A percentile compares a stretch with the other conserved stretches of the same genome.
Conservation (phyloP, 2,888 invertebrate genomes). For the Acanthosoma haemorrhoidale region DNA sequence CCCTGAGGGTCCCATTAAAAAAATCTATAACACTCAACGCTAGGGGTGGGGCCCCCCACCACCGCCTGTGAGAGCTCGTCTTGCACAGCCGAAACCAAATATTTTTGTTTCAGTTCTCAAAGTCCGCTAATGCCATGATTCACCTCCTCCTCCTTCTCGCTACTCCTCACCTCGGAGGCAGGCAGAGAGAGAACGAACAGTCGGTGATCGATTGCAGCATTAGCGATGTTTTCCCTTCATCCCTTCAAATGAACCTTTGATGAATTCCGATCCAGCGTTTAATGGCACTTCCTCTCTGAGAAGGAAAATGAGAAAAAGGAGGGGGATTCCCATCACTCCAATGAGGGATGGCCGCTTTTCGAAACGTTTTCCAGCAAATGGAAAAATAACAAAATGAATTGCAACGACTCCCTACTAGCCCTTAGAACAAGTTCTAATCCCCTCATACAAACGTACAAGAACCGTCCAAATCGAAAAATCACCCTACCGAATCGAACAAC, state of each 20-base stretch:
- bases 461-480: too few relatives aligned
- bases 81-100: slow-evolving; percentile 14
- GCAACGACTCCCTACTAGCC: too few relatives aligned
- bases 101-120: slow-evolving; percentile 19
- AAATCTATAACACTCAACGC: slow-evolving; percentile 27
- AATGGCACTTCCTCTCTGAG: background rate
- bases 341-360: background rate
- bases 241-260: slow-evolving; percentile 2
- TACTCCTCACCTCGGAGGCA: background rate
- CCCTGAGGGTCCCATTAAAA: slow-evolving; percentile 16
- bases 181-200: too few relatives aligned
- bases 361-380: background rate
- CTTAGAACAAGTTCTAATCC: background rate
- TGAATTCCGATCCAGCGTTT: background rate
- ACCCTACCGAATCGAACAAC: background rate
- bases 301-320: background rate
- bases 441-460: background rate
- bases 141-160: too few relatives aligned
- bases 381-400: slow-evolving; percentile 11
- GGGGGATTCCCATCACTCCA: background rate
- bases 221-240: slow-evolving; percentile 2
- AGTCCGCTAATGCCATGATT: slow-evolving; percentile 23
- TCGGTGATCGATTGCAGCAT: background rate
- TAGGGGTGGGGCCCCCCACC: slow-evolving; percentile 20
- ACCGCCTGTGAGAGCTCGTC: background rate